Evolutionary conservation across 92 coral and sea anemone species (phyloP).

Genomic region (Epizoanthus rinbou): DNA sequence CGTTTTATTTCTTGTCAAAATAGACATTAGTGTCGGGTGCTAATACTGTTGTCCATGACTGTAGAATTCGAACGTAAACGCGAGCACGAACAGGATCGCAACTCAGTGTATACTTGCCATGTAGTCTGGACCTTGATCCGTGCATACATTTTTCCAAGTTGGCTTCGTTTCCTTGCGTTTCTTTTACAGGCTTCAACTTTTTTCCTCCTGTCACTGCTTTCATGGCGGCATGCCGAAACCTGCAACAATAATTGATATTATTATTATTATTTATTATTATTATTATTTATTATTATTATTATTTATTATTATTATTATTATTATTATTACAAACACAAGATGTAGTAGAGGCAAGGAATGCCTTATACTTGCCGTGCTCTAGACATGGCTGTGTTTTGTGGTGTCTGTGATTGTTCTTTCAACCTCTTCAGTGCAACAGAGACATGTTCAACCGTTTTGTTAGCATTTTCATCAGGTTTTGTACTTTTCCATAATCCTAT

Average conservation of each 20-base stretch:
- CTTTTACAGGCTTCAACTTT: constrained; percentile 13
- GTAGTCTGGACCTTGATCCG: background rate
- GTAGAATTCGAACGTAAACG: too few species aligned
- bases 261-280: too few species aligned
- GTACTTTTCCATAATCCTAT: constrained; percentile 77
- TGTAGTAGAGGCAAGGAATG: too few species aligned
- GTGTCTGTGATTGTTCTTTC: constrained; percentile 64
- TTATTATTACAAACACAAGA: too few species aligned
- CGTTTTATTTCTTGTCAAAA: too few species aligned
- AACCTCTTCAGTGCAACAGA: constrained; percentile 70
- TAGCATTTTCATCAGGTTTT: constrained; percentile 75
- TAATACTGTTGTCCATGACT: too few species aligned
- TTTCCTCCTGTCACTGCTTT: constrained; percentile 30
- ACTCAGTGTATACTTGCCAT: background rate
- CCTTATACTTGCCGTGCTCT: constrained; percentile 63
- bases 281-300: too few species aligned
- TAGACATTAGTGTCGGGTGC: too few species aligned
- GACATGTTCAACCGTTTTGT: constrained; percentile 73
- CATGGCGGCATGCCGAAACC: constrained; percentile 47
- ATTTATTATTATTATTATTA: too few species aligned
- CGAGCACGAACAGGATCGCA: too few species aligned
- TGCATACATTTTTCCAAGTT: constrained; percentile 18
- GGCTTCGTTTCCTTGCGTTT: constrained; percentile 3
- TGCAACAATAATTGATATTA: background rate
- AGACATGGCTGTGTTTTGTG: constrained; percentile 69